Evolutionary conservation across 2,113 vertebrate genomes (phyloP), one percentile per base, ranked within the genome.

Genomic region (human): DNA sequence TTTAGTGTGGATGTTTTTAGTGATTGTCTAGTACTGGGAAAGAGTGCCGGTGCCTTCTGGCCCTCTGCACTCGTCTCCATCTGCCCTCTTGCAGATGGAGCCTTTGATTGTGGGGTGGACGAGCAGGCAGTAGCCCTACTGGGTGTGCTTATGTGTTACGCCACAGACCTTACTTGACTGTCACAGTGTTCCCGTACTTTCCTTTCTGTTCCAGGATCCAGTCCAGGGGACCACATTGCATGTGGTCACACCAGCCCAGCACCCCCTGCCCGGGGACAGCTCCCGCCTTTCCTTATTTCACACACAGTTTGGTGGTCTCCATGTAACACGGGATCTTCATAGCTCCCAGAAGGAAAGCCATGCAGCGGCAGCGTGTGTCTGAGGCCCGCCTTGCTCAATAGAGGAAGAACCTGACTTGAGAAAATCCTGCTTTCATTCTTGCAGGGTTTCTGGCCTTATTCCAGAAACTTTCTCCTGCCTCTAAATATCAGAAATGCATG

Each of bases 231-330:
- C 40, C 27, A 3, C 3, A 0, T 6, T 45, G 32, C 5, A 6
- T 14, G 48, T 16, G 5, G 1, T 11, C 57, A 14, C 9, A 2
- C 43, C 40, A 32, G 17, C 61, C 22, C 11, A 0, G 16, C 5
- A 23, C 17, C 13, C 59, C 40, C 6, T 57, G 30, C 48, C 45
- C 68, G 17, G 48, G 55, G 13, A 4, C 43, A 1, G 70, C n/a
- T 61, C 35, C 55, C 14, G 5, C 57, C 73, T 27, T 14, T 30
- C 10, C 25, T 27, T 5, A 14, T 22, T 27, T 35, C 2, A 1
- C 0, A 0, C 32, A 0, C 3, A 16, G 57, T 1, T 8, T 40
- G 20, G 52, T 4, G 5, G 57, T 13, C 30, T 35, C 68, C 0
- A 3, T 30, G 50, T 30, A 3, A 16, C 10, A 13, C 7, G 1